These are phyloP conservation scores for Leptinotarsa defecta DNA, from an alignment of 1,140 invertebrate species.

Conservation along the genomic window DNA sequence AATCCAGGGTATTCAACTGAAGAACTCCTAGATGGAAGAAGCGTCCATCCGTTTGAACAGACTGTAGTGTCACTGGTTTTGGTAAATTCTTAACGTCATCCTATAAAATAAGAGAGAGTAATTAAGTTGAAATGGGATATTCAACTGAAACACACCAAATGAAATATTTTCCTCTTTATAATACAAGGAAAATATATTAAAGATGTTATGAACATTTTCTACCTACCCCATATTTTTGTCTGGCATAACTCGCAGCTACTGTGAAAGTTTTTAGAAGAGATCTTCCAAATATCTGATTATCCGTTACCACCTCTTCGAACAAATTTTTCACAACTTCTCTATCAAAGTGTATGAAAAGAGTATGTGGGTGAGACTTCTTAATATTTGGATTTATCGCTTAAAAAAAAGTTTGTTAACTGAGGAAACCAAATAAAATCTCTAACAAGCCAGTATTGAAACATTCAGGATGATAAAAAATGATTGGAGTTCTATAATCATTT, in stretches of 20 bases:
- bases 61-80: slow-evolving; percentile 80
- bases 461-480: too few relatives aligned
- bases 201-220: too few relatives aligned
- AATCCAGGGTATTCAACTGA: slow-evolving; percentile 83
- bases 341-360: slow-evolving; percentile 73
- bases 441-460: too few relatives aligned
- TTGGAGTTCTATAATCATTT: too few relatives aligned
- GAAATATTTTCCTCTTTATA: too few relatives aligned
- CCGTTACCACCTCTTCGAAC: slow-evolving; percentile 67
- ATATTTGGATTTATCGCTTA: slow-evolving; percentile 62
- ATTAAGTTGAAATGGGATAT: too few relatives aligned
- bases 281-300: slow-evolving; percentile 68
- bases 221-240: slow-evolving; percentile 70
- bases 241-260: slow-evolving; percentile 71
- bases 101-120: slow-evolving; percentile 50
- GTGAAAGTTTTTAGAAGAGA: slow-evolving; percentile 75
- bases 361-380: slow-evolving; percentile 67
- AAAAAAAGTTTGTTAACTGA: slow-evolving; percentile 42
- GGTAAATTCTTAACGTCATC: slow-evolving; percentile 68
- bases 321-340: slow-evolving; percentile 67
- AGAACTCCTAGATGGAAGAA: slow-evolving; percentile 79
- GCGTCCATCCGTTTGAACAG: slow-evolving; percentile 75
- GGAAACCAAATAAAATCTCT: too few relatives aligned
- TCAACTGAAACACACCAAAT: too few relatives aligned
- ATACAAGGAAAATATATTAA: too few relatives aligned